Evolutionary conservation across 92 coral and sea anemone species (phyloP).

Genomic region (Anthopleura xanthogrammica): DNA sequence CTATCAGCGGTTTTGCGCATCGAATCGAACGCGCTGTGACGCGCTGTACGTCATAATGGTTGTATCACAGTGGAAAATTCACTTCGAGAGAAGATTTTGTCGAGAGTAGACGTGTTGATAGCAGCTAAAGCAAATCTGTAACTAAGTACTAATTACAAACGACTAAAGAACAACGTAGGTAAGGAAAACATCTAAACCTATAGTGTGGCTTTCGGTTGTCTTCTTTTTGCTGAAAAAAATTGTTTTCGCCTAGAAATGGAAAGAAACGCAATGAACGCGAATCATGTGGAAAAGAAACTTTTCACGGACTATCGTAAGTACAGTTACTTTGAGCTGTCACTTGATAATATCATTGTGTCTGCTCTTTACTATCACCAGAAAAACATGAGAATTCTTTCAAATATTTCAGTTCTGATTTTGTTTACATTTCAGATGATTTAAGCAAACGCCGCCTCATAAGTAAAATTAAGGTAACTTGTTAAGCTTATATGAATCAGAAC

Average conservation of each 20-base stretch:
- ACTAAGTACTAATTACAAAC: not conserved
- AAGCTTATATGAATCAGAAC: not conserved
- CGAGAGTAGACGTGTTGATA: not conserved
- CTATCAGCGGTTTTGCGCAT: not conserved
- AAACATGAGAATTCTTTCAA: no score
- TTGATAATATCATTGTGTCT: no score
- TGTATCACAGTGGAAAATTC: not conserved
- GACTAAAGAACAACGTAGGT: not conserved
- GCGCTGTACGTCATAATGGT: not conserved
- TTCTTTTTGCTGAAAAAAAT: not conserved
- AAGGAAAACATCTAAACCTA: not conserved
- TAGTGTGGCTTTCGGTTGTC: not conserved
- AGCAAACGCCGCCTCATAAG: not conserved
- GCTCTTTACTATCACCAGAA: not conserved
- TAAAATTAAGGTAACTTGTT: not conserved
- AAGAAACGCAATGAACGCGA: not conserved
- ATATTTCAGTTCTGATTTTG: not conserved
- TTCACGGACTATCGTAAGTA: slow-evolving; percentile 7
- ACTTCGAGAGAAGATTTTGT: not conserved
- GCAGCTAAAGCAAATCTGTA: not conserved
- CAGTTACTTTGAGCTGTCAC: not conserved
- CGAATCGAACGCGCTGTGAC: not conserved
- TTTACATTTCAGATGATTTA: not conserved
- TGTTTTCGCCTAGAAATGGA: not conserved
- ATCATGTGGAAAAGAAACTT: not conserved